These are phyloP conservation scores for Nettapus auritus DNA, from an alignment of 2,113 vertebrate species.

Conservation along the genomic window DNA sequence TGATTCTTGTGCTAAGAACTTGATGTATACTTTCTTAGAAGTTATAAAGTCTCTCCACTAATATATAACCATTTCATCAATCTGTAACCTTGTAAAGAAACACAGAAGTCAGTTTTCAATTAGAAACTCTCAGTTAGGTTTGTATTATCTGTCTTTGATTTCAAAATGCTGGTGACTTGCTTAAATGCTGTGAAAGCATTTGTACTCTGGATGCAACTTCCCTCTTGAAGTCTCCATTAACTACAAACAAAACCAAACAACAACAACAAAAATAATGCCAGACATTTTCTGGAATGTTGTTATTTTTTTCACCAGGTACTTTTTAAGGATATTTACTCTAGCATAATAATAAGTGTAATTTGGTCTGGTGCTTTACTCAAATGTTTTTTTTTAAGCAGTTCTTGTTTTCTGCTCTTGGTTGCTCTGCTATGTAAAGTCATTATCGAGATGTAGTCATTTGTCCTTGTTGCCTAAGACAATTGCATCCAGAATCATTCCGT, in stretches of 20 bases:
- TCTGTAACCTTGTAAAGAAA: neutral
- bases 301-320: neutral
- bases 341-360: neutral
- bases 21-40: neutral
- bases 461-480: neutral
- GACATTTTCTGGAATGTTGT: neutral
- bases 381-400: neutral
- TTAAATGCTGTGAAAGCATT: neutral
- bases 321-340: neutral
- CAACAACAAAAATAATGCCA: neutral
- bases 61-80: neutral
- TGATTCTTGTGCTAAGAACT: neutral
- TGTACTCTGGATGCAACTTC: neutral
- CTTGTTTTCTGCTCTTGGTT: neutral
- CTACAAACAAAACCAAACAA: neutral
- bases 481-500: neutral
- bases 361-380: neutral
- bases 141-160: neutral
- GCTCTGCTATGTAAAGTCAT: neutral
- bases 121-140: neutral
- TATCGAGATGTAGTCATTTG: neutral
- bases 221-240: neutral
- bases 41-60: neutral
- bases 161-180: neutral
- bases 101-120: neutral